These are phyloP conservation scores for Nematostella vectensis DNA, from an alignment of 92 coral and sea anemone genomes.

Conservation along the genomic window DNA sequence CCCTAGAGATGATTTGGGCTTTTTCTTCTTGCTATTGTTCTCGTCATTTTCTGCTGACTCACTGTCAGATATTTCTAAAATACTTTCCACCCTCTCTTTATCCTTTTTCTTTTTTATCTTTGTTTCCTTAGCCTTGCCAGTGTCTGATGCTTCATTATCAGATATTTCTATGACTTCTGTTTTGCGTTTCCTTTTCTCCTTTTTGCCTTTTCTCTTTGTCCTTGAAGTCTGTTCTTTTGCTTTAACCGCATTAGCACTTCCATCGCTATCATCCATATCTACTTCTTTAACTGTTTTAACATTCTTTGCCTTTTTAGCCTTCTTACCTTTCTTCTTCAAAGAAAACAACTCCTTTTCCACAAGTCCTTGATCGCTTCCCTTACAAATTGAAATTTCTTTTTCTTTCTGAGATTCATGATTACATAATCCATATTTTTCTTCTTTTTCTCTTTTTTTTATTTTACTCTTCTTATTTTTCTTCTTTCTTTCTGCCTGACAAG, in stretches of 20 bases:
- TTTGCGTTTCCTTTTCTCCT: neutral
- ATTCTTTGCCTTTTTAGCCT: neutral
- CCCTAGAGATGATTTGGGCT: too few relatives aligned
- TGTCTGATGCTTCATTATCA: neutral
- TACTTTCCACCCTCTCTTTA: neutral
- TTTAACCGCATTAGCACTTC: neutral
- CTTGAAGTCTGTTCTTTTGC: constrained; percentile 1
- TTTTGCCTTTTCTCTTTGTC: constrained; percentile 9
- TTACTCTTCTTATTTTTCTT: constrained; percentile 5
- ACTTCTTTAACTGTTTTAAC: neutral
- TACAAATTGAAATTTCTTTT: neutral
- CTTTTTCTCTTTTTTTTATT: constrained; percentile 4
- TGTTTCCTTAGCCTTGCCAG: neutral
- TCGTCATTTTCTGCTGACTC: neutral
- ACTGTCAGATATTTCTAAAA: neutral
- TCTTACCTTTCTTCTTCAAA: constrained; percentile 2
- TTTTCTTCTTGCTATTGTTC: neutral
- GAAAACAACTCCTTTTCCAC: constrained; percentile 4
- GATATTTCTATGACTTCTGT: neutral
- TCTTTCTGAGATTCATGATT: neutral
- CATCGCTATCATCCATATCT: neutral
- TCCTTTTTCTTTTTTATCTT: neutral
- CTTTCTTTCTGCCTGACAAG: constrained; percentile 2
- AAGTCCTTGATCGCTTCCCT: neutral
- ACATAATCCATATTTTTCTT: neutral